A percentile compares a stretch with the other conserved stretches of the same genome.
Conservation (phyloP, 2,113 vertebrate species). For the Platanista minor region DNA sequence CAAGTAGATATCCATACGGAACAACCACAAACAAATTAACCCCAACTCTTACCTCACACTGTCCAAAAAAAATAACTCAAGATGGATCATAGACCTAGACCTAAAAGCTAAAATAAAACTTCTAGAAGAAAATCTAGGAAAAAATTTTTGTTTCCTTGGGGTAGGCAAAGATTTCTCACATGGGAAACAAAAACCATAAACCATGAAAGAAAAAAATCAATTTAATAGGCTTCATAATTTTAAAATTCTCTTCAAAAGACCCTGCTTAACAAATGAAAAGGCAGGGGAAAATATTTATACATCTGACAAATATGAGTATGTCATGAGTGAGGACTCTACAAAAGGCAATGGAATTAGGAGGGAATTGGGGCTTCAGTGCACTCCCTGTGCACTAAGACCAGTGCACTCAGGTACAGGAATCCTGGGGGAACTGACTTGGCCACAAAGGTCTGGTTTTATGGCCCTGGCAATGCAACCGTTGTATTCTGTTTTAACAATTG, state of each 20-base stretch:
- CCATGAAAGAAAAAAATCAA: not conserved
- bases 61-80: not conserved
- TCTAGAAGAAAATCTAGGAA: not conserved
- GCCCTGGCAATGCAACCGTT: not conserved
- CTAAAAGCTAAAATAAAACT: not conserved
- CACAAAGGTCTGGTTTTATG: not conserved
- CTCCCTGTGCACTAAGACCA: not conserved
- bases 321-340: not conserved
- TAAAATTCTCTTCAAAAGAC: not conserved
- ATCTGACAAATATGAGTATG: not conserved
- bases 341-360: not conserved
- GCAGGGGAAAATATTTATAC: not conserved
- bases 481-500: not conserved
- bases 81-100: not conserved
- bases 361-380: not conserved
- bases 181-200: not conserved
- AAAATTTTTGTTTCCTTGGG: not conserved
- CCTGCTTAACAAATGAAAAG: not conserved
- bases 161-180: not conserved
- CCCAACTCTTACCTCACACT: not conserved
- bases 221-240: not conserved
- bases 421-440: not conserved
- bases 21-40: not conserved
- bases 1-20: no score
- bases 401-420: not conserved